phyloP scores from a whole-genome alignment of 2,888 invertebrate genomes.

The Asteroscopus sphinx region DNA sequence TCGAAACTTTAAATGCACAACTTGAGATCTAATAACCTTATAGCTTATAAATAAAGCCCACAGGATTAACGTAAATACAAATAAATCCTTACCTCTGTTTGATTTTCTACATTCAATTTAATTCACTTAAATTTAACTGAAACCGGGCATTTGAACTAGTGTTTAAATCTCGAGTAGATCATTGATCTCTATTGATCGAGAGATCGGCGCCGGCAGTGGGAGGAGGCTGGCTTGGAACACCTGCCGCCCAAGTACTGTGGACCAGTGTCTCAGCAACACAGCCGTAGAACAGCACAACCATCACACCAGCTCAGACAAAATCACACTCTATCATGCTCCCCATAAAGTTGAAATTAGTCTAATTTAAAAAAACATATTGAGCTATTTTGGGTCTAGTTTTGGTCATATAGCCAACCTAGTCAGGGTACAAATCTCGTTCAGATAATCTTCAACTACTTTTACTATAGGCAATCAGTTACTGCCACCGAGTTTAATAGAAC shows the following conservation, averaged over 20 bases:
- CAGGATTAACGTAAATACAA: conserved; percentile 24
- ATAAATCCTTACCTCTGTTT: conserved; percentile 18
- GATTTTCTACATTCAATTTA: conserved; percentile 36
- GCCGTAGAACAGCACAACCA: conserved; percentile 60
- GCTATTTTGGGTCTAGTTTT: conserved; percentile 42
- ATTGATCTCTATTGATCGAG: conserved; percentile 83
- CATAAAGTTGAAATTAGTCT: conserved; percentile 63
- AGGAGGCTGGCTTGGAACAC: conserved; percentile 86
- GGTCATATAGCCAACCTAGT: conserved; percentile 76
- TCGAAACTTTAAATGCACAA: too few species aligned
- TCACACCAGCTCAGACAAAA: conserved; percentile 54
- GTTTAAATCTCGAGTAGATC: conserved; percentile 87
- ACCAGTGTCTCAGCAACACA: conserved; percentile 72
- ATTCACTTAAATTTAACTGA: conserved; percentile 39
- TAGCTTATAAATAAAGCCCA: conserved; percentile 27
- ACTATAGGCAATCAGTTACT: conserved; percentile 76
- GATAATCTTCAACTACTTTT: conserved; percentile 86
- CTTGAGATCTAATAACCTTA: not conserved
- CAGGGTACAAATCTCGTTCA: conserved; percentile 84
- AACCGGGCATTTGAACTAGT: conserved; percentile 64
- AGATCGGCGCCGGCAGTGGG: conserved; percentile 84
- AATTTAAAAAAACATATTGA: conserved; percentile 14
- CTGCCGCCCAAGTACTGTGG: conserved; percentile 88
- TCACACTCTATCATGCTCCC: conserved; percentile 61
- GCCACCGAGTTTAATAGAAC: conserved; percentile 71